Percentiles rank a stretch among this genome's conserved stretches.
Conservation (phyloP, 2,888 invertebrate genomes). For the Ophioninae sp. region DNA sequence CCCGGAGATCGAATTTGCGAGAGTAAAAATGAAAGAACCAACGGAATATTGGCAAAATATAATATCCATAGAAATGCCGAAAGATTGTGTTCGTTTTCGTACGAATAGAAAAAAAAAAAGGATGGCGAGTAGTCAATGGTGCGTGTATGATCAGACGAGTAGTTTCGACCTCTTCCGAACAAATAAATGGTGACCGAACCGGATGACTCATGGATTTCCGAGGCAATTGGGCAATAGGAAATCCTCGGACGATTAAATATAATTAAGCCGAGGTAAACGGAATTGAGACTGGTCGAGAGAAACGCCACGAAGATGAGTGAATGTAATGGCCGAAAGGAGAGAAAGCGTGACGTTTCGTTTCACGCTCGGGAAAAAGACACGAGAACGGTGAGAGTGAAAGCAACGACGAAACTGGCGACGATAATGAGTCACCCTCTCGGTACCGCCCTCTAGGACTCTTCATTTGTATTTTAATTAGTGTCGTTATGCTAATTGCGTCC, state of each 20-base stretch:
- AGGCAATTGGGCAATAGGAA: slow-evolving; percentile 45
- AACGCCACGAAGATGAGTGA: slow-evolving; percentile 65
- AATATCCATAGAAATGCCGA: slow-evolving; percentile 25
- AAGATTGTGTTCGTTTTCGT: slow-evolving; percentile 15
- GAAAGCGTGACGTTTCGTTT: slow-evolving; percentile 36
- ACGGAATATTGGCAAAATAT: slow-evolving; percentile 18
- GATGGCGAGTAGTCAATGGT: slow-evolving; percentile 46
- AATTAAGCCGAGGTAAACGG: slow-evolving; percentile 67
- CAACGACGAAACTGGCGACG: slow-evolving; percentile 70
- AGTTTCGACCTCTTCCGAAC: slow-evolving; percentile 45
- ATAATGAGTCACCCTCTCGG: slow-evolving; percentile 79
- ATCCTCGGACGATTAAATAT: slow-evolving; percentile 71
- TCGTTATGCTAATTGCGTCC: slow-evolving; percentile 84
- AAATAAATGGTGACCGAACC: slow-evolving; percentile 9
- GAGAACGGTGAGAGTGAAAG: slow-evolving; percentile 56
- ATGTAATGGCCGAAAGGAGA: slow-evolving; percentile 66
- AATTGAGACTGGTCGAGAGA: slow-evolving; percentile 57
- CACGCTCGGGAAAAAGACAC: slow-evolving; percentile 60
- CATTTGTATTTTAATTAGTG: slow-evolving; percentile 89
- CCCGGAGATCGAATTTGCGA: slow-evolving; percentile 7
- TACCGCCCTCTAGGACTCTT: slow-evolving; percentile 84
- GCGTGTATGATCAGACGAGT: slow-evolving; percentile 34
- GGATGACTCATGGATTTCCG: slow-evolving; percentile 46
- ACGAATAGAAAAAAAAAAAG: slow-evolving; percentile 35
- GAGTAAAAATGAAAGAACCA: slow-evolving; percentile 13